Evolutionary conservation across 2,888 invertebrate genomes (phyloP).

Genomic region (Platycheirus rosarum): DNA sequence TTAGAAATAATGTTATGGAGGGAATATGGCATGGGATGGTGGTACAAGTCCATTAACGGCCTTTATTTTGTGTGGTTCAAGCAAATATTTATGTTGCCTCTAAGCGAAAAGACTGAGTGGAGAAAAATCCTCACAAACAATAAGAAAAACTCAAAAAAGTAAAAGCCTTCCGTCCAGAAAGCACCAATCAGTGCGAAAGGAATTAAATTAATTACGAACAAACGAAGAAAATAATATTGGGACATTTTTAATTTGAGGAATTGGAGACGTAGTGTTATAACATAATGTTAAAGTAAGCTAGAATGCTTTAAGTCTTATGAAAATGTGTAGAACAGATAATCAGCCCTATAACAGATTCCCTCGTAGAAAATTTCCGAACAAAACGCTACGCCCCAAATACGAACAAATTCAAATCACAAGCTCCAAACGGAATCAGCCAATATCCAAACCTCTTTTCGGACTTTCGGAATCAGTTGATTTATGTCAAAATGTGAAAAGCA

Average conservation of each 20-base stretch:
- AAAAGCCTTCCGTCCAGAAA: not conserved
- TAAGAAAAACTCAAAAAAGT: constrained; percentile 10
- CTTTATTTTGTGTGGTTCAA: constrained; percentile 39
- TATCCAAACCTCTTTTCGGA: too few species aligned
- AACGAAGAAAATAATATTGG: constrained; percentile 57
- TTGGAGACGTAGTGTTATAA: too few species aligned
- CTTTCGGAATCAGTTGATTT: too few species aligned
- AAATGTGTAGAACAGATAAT: too few species aligned
- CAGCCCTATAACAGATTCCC: too few species aligned
- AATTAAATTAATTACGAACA: constrained; percentile 63
- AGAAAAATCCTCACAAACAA: constrained; percentile 14
- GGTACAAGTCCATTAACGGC: constrained; percentile 57
- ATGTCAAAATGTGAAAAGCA: too few species aligned
- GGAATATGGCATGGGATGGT: not conserved
- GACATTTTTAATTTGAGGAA: constrained; percentile 22
- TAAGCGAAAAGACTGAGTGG: constrained; percentile 22
- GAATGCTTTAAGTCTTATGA: too few species aligned
- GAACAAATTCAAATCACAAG: too few species aligned
- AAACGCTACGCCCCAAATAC: too few species aligned
- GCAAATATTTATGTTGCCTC: constrained; percentile 59
- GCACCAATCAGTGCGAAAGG: constrained; percentile 50
- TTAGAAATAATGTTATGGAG: not conserved
- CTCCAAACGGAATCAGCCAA: too few species aligned
- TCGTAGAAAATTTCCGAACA: too few species aligned
- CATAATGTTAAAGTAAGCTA: too few species aligned